These are phyloP conservation scores for Leptarthrus brevirostris DNA, from an alignment of 2,888 invertebrate genomes.

Conservation along the genomic window DNA sequence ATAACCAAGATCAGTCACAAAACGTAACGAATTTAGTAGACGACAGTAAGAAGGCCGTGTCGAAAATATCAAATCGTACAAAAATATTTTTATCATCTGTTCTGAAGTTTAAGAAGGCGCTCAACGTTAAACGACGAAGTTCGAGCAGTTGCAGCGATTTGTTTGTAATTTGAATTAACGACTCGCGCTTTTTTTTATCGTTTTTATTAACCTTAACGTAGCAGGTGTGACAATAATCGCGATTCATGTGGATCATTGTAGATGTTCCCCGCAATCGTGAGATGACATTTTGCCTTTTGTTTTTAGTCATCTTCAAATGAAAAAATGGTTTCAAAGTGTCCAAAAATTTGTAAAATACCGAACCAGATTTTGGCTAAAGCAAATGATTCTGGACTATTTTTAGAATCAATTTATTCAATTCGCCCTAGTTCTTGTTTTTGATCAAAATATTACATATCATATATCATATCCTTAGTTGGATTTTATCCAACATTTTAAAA, in stretches of 20 bases:
- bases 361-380: too few species aligned
- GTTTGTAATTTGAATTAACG: conserved; percentile 63
- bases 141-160: conserved; percentile 66
- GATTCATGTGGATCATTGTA: neutral
- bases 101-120: conserved; percentile 63
- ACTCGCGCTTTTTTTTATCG: neutral
- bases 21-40: conserved; percentile 56
- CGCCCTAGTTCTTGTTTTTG: too few species aligned
- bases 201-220: conserved; percentile 1
- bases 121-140: conserved; percentile 62
- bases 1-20: conserved; percentile 53
- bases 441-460: too few species aligned
- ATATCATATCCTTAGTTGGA: too few species aligned
- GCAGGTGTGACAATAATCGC: conserved; percentile 22
- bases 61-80: conserved; percentile 64
- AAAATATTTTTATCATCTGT: conserved; percentile 65
- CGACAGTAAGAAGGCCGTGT: conserved; percentile 59
- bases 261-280: neutral
- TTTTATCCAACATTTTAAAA: too few species aligned
- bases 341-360: neutral
- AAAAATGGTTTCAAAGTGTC: neutral
- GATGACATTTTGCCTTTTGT: neutral
- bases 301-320: neutral
- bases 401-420: too few species aligned
- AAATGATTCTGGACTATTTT: too few species aligned